These are phyloP conservation scores for Geodia barretti DNA, from an alignment of 37 sponge, comb jelly and placozoan genomes.

Conservation along the genomic window DNA sequence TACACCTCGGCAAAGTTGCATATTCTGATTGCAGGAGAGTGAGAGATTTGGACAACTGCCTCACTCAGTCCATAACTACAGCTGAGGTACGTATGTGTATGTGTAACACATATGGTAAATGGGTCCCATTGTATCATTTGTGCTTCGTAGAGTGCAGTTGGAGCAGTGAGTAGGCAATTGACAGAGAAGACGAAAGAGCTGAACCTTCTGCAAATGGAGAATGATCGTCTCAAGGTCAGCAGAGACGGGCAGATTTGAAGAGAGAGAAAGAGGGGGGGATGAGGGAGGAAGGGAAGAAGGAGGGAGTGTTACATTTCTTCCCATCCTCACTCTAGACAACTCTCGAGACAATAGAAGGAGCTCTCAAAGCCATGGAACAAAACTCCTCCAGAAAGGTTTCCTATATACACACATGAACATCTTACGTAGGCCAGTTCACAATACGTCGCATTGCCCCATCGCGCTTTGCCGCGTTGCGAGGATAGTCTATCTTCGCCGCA, in stretches of 20 bases:
- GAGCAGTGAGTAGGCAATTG: slow-evolving; percentile 32
- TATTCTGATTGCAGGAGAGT: slow-evolving; percentile 40
- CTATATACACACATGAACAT: too few relatives aligned
- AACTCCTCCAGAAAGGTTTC: slow-evolving; percentile 11
- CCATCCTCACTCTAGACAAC: slow-evolving; percentile 10
- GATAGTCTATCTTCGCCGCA: too few relatives aligned
- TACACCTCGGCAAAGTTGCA: too few relatives aligned
- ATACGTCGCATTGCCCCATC: too few relatives aligned
- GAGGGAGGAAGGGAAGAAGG: too few relatives aligned
- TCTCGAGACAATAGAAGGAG: slow-evolving; percentile 34
- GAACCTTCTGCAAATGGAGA: slow-evolving; percentile 49
- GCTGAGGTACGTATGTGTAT: slow-evolving; percentile 8
- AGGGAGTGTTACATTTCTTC: too few relatives aligned
- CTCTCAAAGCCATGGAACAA: slow-evolving; percentile 14
- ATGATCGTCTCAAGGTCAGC: slow-evolving; percentile 55
- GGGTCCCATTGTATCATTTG: not conserved
- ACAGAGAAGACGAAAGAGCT: slow-evolving; percentile 58
- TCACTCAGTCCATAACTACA: slow-evolving; percentile 1
- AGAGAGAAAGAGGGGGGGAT: too few relatives aligned
- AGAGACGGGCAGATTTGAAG: too few relatives aligned
- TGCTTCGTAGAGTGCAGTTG: slow-evolving; percentile 24
- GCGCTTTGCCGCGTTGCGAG: too few relatives aligned
- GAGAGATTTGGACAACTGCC: slow-evolving; percentile 27
- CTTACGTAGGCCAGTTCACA: too few relatives aligned
- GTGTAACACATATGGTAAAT: too few relatives aligned